phyloP scores from a whole-genome alignment of 2,888 invertebrate genomes.

The Melanchra persicariae region DNA sequence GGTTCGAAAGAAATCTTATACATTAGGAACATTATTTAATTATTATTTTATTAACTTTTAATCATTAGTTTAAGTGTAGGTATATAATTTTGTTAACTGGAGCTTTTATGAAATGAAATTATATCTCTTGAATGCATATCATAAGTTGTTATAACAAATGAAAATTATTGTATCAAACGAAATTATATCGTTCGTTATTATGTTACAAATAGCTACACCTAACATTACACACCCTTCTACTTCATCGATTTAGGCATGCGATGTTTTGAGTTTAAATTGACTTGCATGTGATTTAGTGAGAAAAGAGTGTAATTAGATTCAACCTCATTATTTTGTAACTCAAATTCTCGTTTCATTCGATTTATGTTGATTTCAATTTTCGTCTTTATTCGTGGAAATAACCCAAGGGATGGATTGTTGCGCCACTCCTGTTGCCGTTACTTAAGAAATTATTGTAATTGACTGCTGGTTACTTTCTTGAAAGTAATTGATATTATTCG shows the following conservation, averaged over 20 bases:
- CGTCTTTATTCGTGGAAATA: constrained; percentile 41
- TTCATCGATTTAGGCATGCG: constrained; percentile 1
- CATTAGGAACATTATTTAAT: too few species aligned
- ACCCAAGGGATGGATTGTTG: constrained; percentile 27
- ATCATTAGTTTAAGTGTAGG: too few species aligned
- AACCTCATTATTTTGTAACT: constrained; percentile 63
- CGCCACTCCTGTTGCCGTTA: constrained; percentile 4
- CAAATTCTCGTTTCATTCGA: constrained; percentile 61
- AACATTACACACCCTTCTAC: too few species aligned
- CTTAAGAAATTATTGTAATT: constrained; percentile 15
- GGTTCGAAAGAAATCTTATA: too few species aligned
- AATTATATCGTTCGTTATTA: too few species aligned
- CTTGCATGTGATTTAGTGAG: constrained; percentile 69
- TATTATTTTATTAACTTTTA: too few species aligned
- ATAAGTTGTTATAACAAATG: too few species aligned
- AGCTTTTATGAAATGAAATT: too few species aligned
- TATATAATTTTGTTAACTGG: too few species aligned
- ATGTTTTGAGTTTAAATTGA: constrained; percentile 26
- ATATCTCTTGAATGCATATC: too few species aligned
- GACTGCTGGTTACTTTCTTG: neutral
- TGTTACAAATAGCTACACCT: too few species aligned
- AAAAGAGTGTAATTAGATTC: constrained; percentile 61
- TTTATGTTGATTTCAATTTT: constrained; percentile 70
- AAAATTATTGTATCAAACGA: too few species aligned
- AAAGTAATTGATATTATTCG: constrained; percentile 21